Conservation (phyloP, 2,888 invertebrate species). For the Rhingia rostrata region DNA sequence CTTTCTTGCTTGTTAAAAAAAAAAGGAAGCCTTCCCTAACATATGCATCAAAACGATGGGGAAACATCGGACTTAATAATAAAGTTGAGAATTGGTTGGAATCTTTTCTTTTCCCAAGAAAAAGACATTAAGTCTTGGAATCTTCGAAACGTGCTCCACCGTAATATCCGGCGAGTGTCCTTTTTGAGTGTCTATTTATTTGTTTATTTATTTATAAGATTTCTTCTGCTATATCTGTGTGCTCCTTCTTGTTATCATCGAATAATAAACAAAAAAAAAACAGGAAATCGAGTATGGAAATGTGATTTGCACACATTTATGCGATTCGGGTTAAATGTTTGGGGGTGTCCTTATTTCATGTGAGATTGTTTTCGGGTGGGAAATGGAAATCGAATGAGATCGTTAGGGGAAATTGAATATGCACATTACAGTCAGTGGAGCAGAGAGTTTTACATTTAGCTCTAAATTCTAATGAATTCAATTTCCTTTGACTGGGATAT, state of each 20-base stretch:
- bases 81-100: conserved; percentile 51
- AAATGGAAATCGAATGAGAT: conserved; percentile 60
- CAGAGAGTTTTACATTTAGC: background rate
- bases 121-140: conserved; percentile 58
- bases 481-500: conserved; percentile 9
- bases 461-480: conserved; percentile 39
- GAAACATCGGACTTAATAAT: conserved; percentile 49
- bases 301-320: conserved; percentile 55
- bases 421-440: conserved; percentile 22
- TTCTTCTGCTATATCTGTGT: background rate
- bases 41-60: conserved; percentile 52
- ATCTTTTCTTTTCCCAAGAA: background rate
- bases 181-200: conserved; percentile 59
- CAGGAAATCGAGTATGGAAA: conserved; percentile 15
- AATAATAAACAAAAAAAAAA: conserved; percentile 2
- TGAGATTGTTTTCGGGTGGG: conserved; percentile 28
- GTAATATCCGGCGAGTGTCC: conserved; percentile 56
- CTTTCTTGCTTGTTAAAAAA: conserved; percentile 22
- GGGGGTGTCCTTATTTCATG: conserved; percentile 1
- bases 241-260: conserved; percentile 15
- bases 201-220: conserved; percentile 60
- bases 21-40: conserved; percentile 14
- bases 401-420: conserved; percentile 64
- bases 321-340: conserved; percentile 56
- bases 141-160: conserved; percentile 61